Base-by-base conservation (phyloP, 1,140 invertebrate species). In the Ceratitis capitata region DNA sequence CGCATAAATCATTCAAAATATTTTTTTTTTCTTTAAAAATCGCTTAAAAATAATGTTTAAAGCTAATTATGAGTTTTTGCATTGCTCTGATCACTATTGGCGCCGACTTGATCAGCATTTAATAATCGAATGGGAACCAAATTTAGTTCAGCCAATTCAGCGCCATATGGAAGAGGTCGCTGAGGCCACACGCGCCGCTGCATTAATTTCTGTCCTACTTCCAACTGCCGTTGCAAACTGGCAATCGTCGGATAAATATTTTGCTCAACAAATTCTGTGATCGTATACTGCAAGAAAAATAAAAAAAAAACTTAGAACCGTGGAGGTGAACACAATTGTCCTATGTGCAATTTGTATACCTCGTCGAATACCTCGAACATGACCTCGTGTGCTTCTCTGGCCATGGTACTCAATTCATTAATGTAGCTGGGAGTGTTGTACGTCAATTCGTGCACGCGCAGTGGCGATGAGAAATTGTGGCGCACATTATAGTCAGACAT, bases 401-500 rank as follows among this genome's bases (percentile, higher is more conserved):
- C 94, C 64, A 97, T 92, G 3, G 92, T 93, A 45, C 93, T 89
- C 49, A 95, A 88, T 53, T 94, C 93, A 88, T 95, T 93, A 86
- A 94, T 95, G 19, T 95, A 89, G 49, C 93, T 93, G 16, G 95
- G 94, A 78, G 96, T 93, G 82, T 96, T 95, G 10, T 90, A 89
- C 26, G 95, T 94, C 29, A 95, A 93, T 88, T 95, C 95, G 85
- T 96, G 95, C 0, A 97, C 93, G 12, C 96, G 92, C 86, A 95
- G 93, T 0, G 96, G 95, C 86, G 94, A 95, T 5, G 95, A 95
- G 87, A 95, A 97, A 86, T 95, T 95, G 87, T 95, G 94, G n/a
- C 95, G 93, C 1, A 96, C 92, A 89, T 97, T 97, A 88, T 97
- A 97, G 6, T 95, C 93, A 9, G 96, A 97, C 87, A 97, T 92